Evolutionary conservation across 2,888 invertebrate species (phyloP).

Genomic region (Amorpha juglandis): DNA sequence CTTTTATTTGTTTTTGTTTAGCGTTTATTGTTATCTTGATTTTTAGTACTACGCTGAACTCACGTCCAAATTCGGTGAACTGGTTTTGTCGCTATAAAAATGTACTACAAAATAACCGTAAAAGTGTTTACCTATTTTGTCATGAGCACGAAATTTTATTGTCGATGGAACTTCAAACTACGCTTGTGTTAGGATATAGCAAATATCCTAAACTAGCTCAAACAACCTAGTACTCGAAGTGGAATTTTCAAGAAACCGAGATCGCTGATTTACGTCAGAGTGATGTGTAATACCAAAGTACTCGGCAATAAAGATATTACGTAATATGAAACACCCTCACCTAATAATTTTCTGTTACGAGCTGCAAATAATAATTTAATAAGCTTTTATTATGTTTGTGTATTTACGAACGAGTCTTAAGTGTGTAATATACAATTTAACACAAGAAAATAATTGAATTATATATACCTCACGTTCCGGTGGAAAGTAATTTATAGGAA

Average conservation of each 20-base stretch:
- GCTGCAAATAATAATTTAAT: constrained; percentile 23
- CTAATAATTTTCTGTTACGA: constrained; percentile 10
- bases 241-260: not conserved
- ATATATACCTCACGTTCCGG: not conserved
- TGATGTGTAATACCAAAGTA: constrained; percentile 2
- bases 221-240: not conserved
- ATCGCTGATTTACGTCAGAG: constrained; percentile 5
- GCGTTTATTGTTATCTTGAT: not conserved
- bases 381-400: constrained; percentile 3
- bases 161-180: not conserved
- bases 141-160: not conserved
- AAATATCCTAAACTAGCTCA: constrained; percentile 1
- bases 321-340: not conserved
- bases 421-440: constrained; percentile 3
- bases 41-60: not conserved
- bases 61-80: not conserved
- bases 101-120: constrained; percentile 3
- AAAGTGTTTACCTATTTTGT: constrained; percentile 20
- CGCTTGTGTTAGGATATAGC: constrained; percentile 16
- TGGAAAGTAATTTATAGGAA: not conserved
- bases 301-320: not conserved
- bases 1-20: too few species aligned
- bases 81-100: not conserved
- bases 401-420: constrained; percentile 4
- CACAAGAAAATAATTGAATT: not conserved